phyloP scores from a whole-genome alignment of 2,888 invertebrate genomes.

The Leucoptera coffeella region DNA sequence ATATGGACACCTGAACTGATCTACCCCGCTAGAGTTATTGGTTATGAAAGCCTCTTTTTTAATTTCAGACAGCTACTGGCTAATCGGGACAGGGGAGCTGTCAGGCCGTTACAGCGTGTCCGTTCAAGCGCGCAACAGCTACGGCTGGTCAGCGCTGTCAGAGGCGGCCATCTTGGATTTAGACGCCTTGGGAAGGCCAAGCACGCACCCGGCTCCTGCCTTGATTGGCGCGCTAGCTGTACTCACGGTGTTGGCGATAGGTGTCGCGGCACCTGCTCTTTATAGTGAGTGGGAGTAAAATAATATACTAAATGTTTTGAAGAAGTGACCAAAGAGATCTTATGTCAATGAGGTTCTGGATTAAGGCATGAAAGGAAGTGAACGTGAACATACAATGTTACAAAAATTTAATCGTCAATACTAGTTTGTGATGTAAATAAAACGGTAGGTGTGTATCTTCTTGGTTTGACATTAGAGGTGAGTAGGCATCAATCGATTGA shows the following conservation, averaged over 20 bases:
- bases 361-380: no score
- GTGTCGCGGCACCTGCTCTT: slow-evolving; percentile 22
- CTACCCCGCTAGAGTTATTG: slow-evolving; percentile 3
- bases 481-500: no score
- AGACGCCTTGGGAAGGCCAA: slow-evolving; percentile 25
- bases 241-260: slow-evolving; percentile 23
- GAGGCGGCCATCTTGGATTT: slow-evolving; percentile 49
- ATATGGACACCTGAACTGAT: neutral
- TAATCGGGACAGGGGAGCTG: slow-evolving; percentile 60
- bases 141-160: slow-evolving; percentile 80
- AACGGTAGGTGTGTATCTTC: no score
- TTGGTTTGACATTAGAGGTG: no score
- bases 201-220: slow-evolving; percentile 47
- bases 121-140: slow-evolving; percentile 71
- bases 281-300: slow-evolving; percentile 16
- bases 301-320: no score
- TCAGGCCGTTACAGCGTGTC: slow-evolving; percentile 64
- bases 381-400: no score
- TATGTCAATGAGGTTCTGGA: neutral
- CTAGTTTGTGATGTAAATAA: no score
- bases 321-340: no score
- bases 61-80: slow-evolving; percentile 67
- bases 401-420: no score
- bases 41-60: no score
- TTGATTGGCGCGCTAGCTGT: slow-evolving; percentile 59